Percentiles rank a stretch among this genome's conserved stretches.
These are phyloP conservation scores for Ellobius talpinus DNA, from an alignment of 2,113 vertebrate genomes.

Conservation along the genomic window DNA sequence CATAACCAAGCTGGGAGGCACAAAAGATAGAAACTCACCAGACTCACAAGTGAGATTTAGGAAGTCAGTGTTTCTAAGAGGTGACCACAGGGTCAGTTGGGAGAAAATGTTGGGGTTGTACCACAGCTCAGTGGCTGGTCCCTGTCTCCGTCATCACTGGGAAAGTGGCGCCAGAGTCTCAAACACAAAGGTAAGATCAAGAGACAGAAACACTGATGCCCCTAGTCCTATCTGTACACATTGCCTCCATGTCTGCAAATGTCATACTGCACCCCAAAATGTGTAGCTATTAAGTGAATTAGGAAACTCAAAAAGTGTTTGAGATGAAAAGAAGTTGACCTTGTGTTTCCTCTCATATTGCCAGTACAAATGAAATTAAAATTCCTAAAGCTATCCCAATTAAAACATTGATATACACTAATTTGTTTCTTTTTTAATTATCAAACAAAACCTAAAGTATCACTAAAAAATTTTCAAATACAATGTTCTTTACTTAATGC, in stretches of 20 bases:
- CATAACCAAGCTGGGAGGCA: neutral
- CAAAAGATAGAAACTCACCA: neutral
- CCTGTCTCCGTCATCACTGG: neutral
- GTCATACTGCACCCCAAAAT: neutral
- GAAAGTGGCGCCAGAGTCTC: neutral
- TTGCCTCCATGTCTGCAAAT: neutral
- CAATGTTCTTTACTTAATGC: neutral
- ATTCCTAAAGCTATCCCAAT: neutral
- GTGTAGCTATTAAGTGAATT: neutral
- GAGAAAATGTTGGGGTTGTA: neutral
- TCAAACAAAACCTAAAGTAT: neutral
- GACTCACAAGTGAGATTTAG: neutral
- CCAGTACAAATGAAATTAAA: neutral
- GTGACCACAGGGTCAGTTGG: too few species aligned
- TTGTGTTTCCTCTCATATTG: neutral
- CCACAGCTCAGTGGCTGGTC: too few species aligned
- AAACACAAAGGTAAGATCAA: neutral
- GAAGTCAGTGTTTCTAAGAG: neutral
- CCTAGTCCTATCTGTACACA: neutral
- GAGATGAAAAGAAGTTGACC: neutral
- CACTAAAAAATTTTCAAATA: neutral
- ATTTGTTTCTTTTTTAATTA: neutral
- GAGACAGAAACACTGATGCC: neutral
- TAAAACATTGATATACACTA: neutral
- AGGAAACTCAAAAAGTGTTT: neutral